A percentile compares a stretch with the other conserved stretches of the same genome.
Conservation (phyloP, 2,113 vertebrate genomes). For the Pyxicephalus adspersus region DNA sequence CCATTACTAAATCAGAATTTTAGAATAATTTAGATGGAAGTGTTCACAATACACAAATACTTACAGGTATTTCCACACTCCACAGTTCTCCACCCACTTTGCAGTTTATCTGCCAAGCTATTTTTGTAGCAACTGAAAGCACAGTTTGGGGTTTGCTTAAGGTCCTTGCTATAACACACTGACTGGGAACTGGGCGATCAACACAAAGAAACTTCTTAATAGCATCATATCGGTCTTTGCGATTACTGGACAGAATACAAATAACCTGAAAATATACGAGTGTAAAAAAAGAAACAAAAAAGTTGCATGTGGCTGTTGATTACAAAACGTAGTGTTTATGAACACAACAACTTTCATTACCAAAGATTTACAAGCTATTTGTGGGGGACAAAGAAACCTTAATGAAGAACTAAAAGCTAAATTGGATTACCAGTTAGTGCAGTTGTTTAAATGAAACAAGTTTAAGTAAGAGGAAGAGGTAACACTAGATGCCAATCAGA, state of each 20-base stretch:
- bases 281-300: neutral
- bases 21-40: neutral
- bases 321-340: too few species aligned
- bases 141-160: constrained; percentile 79
- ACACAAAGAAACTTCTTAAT: constrained; percentile 94
- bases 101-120: constrained; percentile 91
- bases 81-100: constrained; percentile 97
- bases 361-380: too few species aligned
- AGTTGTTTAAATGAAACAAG: neutral
- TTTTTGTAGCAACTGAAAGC: constrained; percentile 89
- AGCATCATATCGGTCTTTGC: constrained; percentile 90
- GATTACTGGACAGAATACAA: constrained; percentile 82
- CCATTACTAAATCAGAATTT: too few species aligned
- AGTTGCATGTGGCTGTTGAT: too few species aligned
- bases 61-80: constrained; percentile 91
- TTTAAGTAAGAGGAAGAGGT: too few species aligned
- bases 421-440: too few species aligned
- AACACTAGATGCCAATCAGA: too few species aligned
- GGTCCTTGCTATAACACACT: constrained; percentile 88
- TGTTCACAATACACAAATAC: constrained; percentile 50
- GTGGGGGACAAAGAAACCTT: too few species aligned
- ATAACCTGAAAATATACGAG: constrained; percentile 78
- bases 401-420: too few species aligned
- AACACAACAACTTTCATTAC: too few species aligned
- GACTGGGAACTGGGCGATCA: constrained; percentile 90